Evolutionary conservation across 2,888 invertebrate genomes (phyloP).

Genomic region (Synergus umbraculus): DNA sequence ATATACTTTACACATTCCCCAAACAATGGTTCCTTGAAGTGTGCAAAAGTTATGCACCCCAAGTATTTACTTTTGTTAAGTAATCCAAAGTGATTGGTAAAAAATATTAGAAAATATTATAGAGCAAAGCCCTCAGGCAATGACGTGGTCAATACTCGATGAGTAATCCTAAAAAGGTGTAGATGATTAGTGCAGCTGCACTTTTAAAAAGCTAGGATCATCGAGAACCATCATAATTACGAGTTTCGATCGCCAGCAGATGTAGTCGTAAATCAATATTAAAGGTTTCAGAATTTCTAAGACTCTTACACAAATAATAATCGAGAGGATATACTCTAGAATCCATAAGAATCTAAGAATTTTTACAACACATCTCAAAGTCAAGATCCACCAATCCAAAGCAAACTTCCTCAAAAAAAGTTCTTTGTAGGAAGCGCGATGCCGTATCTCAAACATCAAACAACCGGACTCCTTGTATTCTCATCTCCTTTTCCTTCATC

Average conservation of each 20-base stretch:
- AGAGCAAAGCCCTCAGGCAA: not conserved
- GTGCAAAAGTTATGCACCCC: not conserved
- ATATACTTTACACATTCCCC: not conserved
- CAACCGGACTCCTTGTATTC: slow-evolving; percentile 24
- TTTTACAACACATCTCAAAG: slow-evolving; percentile 1
- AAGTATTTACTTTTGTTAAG: not conserved
- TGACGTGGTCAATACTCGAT: slow-evolving; percentile 38
- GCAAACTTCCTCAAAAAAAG: slow-evolving; percentile 5
- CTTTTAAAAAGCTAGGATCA: slow-evolving; percentile 30
- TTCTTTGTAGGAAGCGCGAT: slow-evolving; percentile 23
- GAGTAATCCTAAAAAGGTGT: slow-evolving; percentile 35
- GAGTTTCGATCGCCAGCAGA: slow-evolving; percentile 22
- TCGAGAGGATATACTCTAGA: no score
- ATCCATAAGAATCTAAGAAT: not conserved
- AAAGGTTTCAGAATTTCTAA: not conserved
- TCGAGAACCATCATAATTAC: slow-evolving; percentile 28
- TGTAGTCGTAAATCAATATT: slow-evolving; percentile 13
- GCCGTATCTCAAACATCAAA: slow-evolving; percentile 28
- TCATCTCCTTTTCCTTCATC: slow-evolving; percentile 13
- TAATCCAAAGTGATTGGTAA: not conserved
- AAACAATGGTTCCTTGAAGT: not conserved
- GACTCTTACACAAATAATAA: not conserved
- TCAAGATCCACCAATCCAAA: not conserved
- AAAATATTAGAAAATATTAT: slow-evolving; percentile 11
- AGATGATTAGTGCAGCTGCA: slow-evolving; percentile 28